Conservation (phyloP, 1,140 invertebrate species). For the Lethrus apterus region DNA sequence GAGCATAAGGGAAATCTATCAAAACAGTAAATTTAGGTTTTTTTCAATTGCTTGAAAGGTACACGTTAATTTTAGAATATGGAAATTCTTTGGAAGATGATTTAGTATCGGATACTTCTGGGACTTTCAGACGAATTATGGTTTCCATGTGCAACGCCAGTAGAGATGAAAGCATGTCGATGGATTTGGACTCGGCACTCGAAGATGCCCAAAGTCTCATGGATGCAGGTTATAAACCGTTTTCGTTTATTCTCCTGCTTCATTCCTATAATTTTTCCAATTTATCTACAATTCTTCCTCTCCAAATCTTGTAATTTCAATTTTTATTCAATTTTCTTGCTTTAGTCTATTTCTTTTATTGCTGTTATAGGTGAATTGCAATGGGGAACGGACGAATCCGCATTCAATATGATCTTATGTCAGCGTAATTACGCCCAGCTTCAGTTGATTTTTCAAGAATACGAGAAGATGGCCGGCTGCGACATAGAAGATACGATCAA, state of each 20-base stretch:
- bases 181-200: slow-evolving; percentile 53
- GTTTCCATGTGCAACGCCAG: slow-evolving; percentile 61
- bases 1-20: slow-evolving; percentile 72
- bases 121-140: slow-evolving; percentile 75
- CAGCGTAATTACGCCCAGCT: slow-evolving; percentile 70
- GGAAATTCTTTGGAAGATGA: slow-evolving; percentile 68
- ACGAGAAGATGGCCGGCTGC: slow-evolving; percentile 50
- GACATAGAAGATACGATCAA: slow-evolving; percentile 57
- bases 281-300: background rate
- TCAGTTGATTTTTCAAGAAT: slow-evolving; percentile 52
- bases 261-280: background rate
- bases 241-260: background rate
- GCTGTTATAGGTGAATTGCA: slow-evolving; percentile 58
- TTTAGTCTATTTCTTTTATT: background rate
- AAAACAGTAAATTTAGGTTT: slow-evolving; percentile 57
- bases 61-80: slow-evolving; percentile 51
- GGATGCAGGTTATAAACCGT: slow-evolving; percentile 62
- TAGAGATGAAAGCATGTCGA: slow-evolving; percentile 61
- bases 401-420: slow-evolving; percentile 73
- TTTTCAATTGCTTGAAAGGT: slow-evolving; percentile 4
- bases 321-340: background rate
- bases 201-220: slow-evolving; percentile 66
- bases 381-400: slow-evolving; percentile 79
- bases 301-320: too few species aligned
- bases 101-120: slow-evolving; percentile 72